Conservation (phyloP, 2,888 invertebrate species). For the Therioaphis trifolii region DNA sequence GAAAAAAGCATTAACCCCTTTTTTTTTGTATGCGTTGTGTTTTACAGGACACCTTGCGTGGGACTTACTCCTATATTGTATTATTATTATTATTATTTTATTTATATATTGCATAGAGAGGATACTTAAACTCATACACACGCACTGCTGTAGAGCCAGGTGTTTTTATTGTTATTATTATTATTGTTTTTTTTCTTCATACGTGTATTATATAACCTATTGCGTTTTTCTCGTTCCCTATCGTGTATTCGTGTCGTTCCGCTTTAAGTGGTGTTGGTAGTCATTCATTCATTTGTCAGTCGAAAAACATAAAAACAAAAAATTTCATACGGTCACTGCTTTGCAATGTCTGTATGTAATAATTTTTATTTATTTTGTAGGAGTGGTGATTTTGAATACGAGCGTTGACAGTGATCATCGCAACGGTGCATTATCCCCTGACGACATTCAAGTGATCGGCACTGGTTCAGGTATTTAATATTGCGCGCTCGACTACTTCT, state of each 20-base stretch:
- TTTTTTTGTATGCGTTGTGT: neutral
- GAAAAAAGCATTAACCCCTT: slow-evolving; percentile 17
- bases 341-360: neutral
- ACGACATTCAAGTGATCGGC: slow-evolving; percentile 41
- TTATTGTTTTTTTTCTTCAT: neutral
- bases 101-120: neutral
- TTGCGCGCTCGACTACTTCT: neutral
- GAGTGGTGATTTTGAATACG: slow-evolving; percentile 43
- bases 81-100: neutral
- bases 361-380: slow-evolving; percentile 5
- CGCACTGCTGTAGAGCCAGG: neutral
- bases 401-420: slow-evolving; percentile 31
- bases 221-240: neutral
- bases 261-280: too few species aligned
- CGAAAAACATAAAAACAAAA: neutral
- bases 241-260: neutral
- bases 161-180: slow-evolving; percentile 35
- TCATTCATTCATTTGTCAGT: neutral
- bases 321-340: neutral
- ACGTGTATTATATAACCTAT: neutral
- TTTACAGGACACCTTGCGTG: neutral
- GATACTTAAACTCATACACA: neutral
- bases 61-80: neutral
- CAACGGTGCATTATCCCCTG: slow-evolving; percentile 32
- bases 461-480: slow-evolving; percentile 38